Conservation (phyloP, 2,888 invertebrate species). For the Phlogophora meticulosa region DNA sequence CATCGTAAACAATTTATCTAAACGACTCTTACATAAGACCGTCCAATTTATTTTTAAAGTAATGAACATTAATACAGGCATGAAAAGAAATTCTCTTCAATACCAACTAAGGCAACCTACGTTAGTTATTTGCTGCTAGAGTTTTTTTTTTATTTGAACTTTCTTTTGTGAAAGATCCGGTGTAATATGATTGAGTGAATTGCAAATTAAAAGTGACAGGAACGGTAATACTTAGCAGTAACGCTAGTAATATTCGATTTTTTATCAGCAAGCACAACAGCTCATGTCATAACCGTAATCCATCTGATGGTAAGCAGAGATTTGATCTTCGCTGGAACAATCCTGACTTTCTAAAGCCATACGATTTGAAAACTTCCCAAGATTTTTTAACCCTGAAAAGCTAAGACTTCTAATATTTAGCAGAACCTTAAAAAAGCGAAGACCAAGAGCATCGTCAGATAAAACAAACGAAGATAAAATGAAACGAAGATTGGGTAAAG, state of each 20-base stretch:
- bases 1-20: slow-evolving; percentile 41
- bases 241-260: not conserved
- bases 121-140: not conserved
- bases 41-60: slow-evolving; percentile 38
- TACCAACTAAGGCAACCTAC: slow-evolving; percentile 26
- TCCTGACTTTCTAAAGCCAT: slow-evolving; percentile 2
- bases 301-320: not conserved
- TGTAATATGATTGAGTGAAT: slow-evolving; percentile 32
- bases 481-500: too few species aligned
- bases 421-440: too few species aligned
- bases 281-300: not conserved
- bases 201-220: slow-evolving; percentile 36
- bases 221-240: not conserved
- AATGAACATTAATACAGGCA: slow-evolving; percentile 30
- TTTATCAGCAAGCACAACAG: not conserved
- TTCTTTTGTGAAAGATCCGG: slow-evolving; percentile 39
- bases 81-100: slow-evolving; percentile 22
- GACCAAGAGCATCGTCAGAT: too few species aligned
- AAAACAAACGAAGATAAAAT: too few species aligned
- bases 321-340: not conserved
- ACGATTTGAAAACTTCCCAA: not conserved
- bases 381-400: not conserved
- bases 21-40: slow-evolving; percentile 45
- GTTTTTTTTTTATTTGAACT: slow-evolving; percentile 29
- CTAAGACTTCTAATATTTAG: too few species aligned